These are phyloP conservation scores for Ptilonorhynchus violaceus DNA, from an alignment of 2,113 vertebrate species.

Conservation along the genomic window DNA sequence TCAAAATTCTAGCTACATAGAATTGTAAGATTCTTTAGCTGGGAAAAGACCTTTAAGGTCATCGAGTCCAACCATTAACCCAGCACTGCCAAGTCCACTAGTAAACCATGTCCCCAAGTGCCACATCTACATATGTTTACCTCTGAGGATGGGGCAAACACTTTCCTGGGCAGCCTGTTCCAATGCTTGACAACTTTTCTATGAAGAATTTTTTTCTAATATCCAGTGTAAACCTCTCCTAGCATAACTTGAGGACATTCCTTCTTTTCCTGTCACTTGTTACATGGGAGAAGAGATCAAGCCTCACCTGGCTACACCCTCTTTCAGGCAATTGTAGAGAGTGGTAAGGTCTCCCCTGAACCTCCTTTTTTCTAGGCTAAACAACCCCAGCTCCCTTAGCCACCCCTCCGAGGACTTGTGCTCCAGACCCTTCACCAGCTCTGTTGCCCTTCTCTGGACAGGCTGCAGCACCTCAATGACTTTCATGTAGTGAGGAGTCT, in stretches of 20 bases:
- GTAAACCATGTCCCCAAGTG: background rate
- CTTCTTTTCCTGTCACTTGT: background rate
- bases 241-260: background rate
- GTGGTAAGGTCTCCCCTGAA: background rate
- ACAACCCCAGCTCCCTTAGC: background rate
- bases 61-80: background rate
- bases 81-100: background rate
- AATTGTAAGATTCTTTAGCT: background rate
- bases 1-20: background rate
- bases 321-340: background rate
- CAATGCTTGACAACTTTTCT: background rate
- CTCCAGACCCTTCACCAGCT: background rate
- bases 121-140: background rate
- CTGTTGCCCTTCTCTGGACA: background rate
- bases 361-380: background rate
- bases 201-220: background rate
- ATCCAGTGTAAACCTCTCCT: background rate
- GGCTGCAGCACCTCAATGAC: rapidly evolving
- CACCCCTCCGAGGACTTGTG: too few species aligned
- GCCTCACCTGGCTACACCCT: background rate
- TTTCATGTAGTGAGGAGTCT: background rate
- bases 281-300: background rate
- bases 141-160: background rate
- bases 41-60: background rate
- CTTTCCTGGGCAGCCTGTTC: background rate